Conservation (phyloP, 2,113 vertebrate genomes). For the Cebidichthys violaceus region DNA sequence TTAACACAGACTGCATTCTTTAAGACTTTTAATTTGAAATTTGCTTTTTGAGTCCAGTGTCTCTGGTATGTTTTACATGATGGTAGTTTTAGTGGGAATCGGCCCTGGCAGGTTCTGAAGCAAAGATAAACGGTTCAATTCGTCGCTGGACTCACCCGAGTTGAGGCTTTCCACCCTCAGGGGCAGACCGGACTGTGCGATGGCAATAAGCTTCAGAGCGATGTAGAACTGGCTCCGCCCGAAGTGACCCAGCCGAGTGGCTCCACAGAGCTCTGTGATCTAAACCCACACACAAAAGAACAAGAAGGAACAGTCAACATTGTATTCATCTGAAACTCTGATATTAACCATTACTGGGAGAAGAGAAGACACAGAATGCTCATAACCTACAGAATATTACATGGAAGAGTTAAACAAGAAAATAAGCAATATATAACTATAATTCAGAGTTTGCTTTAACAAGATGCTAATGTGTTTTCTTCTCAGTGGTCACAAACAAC, state of each 20-base stretch:
- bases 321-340: slow-evolving; percentile 38
- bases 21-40: neutral
- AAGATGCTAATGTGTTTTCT: neutral
- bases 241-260: slow-evolving; percentile 96
- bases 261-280: slow-evolving; percentile 98
- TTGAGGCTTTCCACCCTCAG: slow-evolving; percentile 97
- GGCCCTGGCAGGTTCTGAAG: neutral
- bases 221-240: slow-evolving; percentile 99
- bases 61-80: neutral
- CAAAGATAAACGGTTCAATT: neutral
- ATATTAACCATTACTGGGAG: neutral
- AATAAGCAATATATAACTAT: neutral
- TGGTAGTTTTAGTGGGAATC: neutral
- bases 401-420: neutral
- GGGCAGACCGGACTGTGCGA: slow-evolving; percentile 95
- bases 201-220: slow-evolving; percentile 96
- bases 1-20: neutral
- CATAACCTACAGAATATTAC: neutral
- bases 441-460: neutral
- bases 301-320: slow-evolving; percentile 38
- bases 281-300: slow-evolving; percentile 54
- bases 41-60: neutral
- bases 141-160: slow-evolving; percentile 86
- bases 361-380: neutral
- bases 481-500: neutral